Evolutionary conservation across 2,113 vertebrate genomes (phyloP), one percentile per base, ranked within the genome.

Genomic region (Dryoscopus gambensis): DNA sequence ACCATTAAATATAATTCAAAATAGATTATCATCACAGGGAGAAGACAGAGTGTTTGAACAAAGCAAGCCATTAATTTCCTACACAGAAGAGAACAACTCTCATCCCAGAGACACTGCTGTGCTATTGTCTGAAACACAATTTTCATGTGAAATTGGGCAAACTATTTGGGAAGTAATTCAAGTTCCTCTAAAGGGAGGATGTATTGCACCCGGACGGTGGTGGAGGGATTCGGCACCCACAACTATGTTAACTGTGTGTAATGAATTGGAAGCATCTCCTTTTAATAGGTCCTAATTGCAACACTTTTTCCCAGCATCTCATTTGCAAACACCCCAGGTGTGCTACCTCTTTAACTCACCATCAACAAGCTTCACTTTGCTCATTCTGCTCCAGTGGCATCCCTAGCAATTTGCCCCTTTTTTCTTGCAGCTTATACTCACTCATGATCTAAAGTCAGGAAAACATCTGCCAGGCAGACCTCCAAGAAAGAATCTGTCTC

Each of bases 61-160:
- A 95, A 97, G 88, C 42, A 93, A 93, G 59, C 67, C 67, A 83
- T 94, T 95, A 94, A 94, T 95, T 96, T 95, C 85, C 94, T 83
- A 55, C 53, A 87, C 37, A 70, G 71, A 95, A 91, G 39, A 87
- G 73, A 94, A 47, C 53, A 84, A 78, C 67, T 86, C 78, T 94
- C 39, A 64, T 88, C 85, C 78, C 52, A n/a, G 67, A 93, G 64
- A 80, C 27, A 78, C 90, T 88, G 92, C 93, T 93, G 95, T 84
- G 87, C 75, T 90, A 44, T 95, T 96, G 91, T 96, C 87, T 93
- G 91, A 96, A 95, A 86, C 78, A 76, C 71, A 88, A 69, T 91
- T 95, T 95, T 93, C 71, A 81, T 78, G 71, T 80, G 71, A 84
- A 95, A 94, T 90, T 90, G 87, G 63, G 53, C 59, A 90, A 90